phyloP scores from a whole-genome alignment of 2,113 vertebrate genomes.

The Oncorhynchus keta region DNA sequence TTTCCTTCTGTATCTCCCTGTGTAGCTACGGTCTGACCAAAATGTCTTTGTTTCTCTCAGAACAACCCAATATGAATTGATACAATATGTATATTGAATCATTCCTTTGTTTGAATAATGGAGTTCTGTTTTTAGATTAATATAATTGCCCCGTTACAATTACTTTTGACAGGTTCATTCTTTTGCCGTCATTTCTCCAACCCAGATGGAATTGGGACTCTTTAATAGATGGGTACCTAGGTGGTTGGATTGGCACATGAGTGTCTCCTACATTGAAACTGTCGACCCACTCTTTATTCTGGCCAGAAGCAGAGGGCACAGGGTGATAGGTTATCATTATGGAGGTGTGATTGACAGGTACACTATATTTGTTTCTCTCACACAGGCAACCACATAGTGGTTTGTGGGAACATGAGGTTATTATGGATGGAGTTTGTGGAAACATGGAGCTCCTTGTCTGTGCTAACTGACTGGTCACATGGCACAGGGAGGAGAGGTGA shows the following conservation, averaged over 20 bases:
- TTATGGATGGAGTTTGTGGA: background rate
- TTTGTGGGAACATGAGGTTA: no score
- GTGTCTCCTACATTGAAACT: background rate
- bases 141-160: constrained; percentile 2
- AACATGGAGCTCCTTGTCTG: background rate
- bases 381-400: no score
- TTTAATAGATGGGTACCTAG: constrained; percentile 36
- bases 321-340: background rate
- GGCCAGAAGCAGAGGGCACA: background rate
- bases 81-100: background rate
- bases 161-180: constrained; percentile 25
- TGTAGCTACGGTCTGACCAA: no score
- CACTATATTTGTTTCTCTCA: no score
- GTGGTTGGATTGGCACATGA: constrained; percentile 9
- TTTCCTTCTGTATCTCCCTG: no score
- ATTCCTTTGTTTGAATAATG: background rate
- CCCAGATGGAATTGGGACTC: background rate
- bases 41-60: background rate
- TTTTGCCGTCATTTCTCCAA: background rate
- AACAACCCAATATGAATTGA: background rate
- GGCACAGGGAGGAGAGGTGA: background rate
- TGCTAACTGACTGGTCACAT: no score
- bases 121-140: constrained; percentile 5
- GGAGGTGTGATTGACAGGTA: background rate
- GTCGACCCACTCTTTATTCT: background rate